These are phyloP conservation scores for Thymelicus lineola DNA, from an alignment of 2,888 invertebrate genomes.

Conservation along the genomic window DNA sequence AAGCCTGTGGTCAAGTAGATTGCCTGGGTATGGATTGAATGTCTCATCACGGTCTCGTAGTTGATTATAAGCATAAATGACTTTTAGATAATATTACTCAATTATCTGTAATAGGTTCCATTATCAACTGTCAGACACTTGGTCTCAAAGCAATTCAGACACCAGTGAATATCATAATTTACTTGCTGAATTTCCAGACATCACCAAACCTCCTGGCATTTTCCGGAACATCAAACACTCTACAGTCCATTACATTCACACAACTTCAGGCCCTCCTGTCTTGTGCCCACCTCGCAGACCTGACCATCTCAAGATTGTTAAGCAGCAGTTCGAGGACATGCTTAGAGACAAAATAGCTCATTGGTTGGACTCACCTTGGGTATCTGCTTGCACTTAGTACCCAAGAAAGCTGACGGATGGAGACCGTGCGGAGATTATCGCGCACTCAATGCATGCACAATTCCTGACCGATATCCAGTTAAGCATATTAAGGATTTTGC, in stretches of 20 bases:
- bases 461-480: no score
- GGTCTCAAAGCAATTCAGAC: conserved; percentile 1
- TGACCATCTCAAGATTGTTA: neutral
- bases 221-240: neutral
- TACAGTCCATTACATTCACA: conserved; percentile 1
- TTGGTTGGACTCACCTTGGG: no score
- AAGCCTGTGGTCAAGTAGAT: no score
- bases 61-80: neutral
- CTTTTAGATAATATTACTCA: neutral
- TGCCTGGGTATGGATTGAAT: no score
- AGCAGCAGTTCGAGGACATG: conserved; percentile 2
- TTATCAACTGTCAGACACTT: neutral
- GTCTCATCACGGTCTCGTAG: no score
- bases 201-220: neutral
- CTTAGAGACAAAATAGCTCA: neutral
- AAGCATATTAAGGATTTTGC: no score
- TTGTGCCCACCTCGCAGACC: neutral
- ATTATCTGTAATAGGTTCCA: neutral
- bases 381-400: no score
- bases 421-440: no score
- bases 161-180: neutral
- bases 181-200: neutral
- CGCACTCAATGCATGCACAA: no score
- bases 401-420: no score
- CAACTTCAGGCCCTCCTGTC: neutral